phyloP scores from a whole-genome alignment of 2,888 invertebrate species.

The Yponomeuta sedellus region DNA sequence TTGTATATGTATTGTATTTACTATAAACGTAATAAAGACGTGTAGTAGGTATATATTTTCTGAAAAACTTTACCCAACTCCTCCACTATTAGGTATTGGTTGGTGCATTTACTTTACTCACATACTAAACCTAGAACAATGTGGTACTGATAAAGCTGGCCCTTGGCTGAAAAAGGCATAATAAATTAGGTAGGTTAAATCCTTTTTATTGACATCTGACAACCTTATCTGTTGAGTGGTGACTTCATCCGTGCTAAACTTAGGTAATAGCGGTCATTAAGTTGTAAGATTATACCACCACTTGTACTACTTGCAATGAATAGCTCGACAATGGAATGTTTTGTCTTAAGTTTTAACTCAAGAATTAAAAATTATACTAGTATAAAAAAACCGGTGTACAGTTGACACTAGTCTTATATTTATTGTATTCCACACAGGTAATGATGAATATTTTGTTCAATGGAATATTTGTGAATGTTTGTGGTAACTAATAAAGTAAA shows the following conservation, averaged over 20 bases:
- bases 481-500: neutral
- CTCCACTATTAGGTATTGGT: neutral
- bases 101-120: neutral
- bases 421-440: neutral
- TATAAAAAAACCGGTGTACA: neutral
- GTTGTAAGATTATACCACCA: too few relatives aligned
- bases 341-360: neutral
- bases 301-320: neutral
- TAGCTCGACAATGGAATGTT: neutral
- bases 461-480: neutral
- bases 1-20: too few relatives aligned
- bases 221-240: too few relatives aligned
- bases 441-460: neutral
- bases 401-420: neutral
- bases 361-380: neutral
- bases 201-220: too few relatives aligned
- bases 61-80: too few relatives aligned
- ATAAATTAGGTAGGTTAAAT: too few relatives aligned
- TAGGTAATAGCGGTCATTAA: too few relatives aligned
- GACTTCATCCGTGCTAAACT: too few relatives aligned
- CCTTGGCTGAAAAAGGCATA: too few relatives aligned
- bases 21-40: too few relatives aligned
- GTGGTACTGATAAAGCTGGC: too few relatives aligned
- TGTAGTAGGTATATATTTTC: too few relatives aligned
- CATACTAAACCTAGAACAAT: neutral